These are phyloP conservation scores for Adelphocoris suturalis DNA, from an alignment of 2,888 invertebrate genomes.

Conservation along the genomic window DNA sequence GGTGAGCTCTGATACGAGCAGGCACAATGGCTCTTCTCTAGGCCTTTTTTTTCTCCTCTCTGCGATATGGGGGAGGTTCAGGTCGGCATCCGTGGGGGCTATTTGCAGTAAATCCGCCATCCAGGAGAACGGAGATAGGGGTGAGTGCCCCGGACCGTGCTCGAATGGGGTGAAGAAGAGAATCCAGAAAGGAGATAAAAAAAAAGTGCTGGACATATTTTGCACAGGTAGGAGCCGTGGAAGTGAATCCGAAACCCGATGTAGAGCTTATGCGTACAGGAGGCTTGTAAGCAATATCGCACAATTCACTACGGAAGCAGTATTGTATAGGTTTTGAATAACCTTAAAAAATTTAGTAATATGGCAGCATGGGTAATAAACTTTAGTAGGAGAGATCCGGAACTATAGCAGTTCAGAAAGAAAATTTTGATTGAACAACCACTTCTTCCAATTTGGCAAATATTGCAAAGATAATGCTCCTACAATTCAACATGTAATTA, in stretches of 20 bases:
- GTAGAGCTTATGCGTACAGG: too few relatives aligned
- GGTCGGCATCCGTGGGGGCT: slow-evolving; percentile 28
- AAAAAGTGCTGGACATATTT: background rate
- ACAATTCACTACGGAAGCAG: too few relatives aligned
- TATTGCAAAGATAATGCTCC: too few relatives aligned
- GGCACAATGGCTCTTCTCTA: slow-evolving; percentile 34
- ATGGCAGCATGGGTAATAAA: too few relatives aligned
- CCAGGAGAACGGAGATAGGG: background rate
- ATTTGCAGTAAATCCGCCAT: slow-evolving; percentile 64
- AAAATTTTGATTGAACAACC: too few relatives aligned
- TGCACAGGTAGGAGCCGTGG: background rate
- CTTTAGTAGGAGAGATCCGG: too few relatives aligned
- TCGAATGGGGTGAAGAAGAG: slow-evolving; percentile 16
- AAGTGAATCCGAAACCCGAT: background rate
- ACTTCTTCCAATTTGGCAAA: too few relatives aligned
- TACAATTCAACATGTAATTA: too few relatives aligned
- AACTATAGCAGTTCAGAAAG: too few relatives aligned
- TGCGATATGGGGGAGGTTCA: slow-evolving; percentile 20
- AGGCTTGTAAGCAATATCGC: too few relatives aligned
- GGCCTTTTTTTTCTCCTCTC: slow-evolving; percentile 35
- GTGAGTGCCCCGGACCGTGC: slow-evolving; percentile 14
- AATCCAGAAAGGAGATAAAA: slow-evolving; percentile 8
- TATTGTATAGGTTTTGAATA: too few relatives aligned
- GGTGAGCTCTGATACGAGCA: slow-evolving; percentile 29
- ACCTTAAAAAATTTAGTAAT: too few relatives aligned